Evolutionary conservation across 1,140 invertebrate genomes (phyloP), one percentile per base, ranked within the genome.

Genomic region (Trinorchestia longiramus): DNA sequence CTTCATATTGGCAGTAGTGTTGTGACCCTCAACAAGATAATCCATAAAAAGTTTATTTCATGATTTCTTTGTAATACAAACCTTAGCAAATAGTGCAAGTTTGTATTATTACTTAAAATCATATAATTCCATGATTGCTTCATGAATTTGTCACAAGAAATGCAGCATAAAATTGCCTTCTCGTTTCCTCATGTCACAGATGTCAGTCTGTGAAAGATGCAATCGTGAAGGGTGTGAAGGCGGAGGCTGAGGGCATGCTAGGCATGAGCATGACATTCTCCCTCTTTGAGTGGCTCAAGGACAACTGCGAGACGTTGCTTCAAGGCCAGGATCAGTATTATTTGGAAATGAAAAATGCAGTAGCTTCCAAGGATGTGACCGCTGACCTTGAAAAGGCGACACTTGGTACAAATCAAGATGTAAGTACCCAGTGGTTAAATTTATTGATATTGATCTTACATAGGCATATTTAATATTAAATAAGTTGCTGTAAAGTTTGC

Each of bases 261-360:
- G 99, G 99, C 28, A 98, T 98, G 97, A 98, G 99, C 77, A 99
- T 99, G 99, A 99, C 99, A 0, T 99, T 99, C 97, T 99, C 99
- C 6, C 97, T 99, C 57, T 99, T 99, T 97, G 99, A 99, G 97
- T 99, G 98, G 97, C 97, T 99, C 41, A 99, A 99, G 97, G 99
- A 96, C 91, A 96, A 92, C 42, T 95, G 95, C 47, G 95, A 96
- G 42, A 95, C 96, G 0, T 96, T 97, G 0, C 57, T 96, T n/a
- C 95, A 96, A 36, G 53, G 96, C 3, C 97, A 96, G 43, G 92
- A 94, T 94, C 43, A 6, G 4, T 94, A 94, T 94, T 94, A 43
- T 94, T 43, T 43, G 43, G 92, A 94, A n/a, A n/a, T 45, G 44
- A 94, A 94, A 40, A 94, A 45, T 94, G 92, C 43, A n/a, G 40